Evolutionary conservation across 2,888 invertebrate genomes (phyloP).

Genomic region (Fragum whitleyi): DNA sequence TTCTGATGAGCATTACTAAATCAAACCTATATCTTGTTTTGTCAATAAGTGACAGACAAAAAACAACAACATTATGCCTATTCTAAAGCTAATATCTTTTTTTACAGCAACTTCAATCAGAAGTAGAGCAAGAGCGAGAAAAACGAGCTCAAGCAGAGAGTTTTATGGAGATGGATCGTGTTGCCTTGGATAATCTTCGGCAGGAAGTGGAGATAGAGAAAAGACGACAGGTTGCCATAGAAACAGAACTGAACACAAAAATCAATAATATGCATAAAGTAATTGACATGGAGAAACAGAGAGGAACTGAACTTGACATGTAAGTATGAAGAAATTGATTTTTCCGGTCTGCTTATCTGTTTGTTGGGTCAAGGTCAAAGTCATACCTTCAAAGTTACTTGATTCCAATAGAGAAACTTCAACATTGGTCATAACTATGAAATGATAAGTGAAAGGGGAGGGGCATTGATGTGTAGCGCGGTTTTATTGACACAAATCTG

Average conservation of each 20-base stretch:
- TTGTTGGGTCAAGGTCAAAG: background rate
- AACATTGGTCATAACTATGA: too few relatives aligned
- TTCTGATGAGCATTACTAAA: too few relatives aligned
- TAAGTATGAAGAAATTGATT: slow-evolving; percentile 26
- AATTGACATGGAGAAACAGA: slow-evolving; percentile 63
- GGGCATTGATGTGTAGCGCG: too few relatives aligned
- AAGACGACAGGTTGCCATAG: slow-evolving; percentile 65
- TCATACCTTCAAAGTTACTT: too few relatives aligned
- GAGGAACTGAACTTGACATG: slow-evolving; percentile 59
- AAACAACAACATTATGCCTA: too few relatives aligned
- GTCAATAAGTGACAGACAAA: too few relatives aligned
- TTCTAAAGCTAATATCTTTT: too few relatives aligned
- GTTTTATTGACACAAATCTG: too few relatives aligned
- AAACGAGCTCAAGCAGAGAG: slow-evolving; percentile 68
- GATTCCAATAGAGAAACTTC: too few relatives aligned
- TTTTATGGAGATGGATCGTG: slow-evolving; percentile 72
- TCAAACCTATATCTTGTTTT: too few relatives aligned
- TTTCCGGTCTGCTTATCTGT: too few relatives aligned
- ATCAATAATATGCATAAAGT: slow-evolving; percentile 60
- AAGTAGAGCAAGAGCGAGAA: slow-evolving; percentile 76
- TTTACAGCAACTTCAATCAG: slow-evolving; percentile 72
- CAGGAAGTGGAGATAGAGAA: slow-evolving; percentile 76
- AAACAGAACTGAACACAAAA: slow-evolving; percentile 64
- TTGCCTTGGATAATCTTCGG: slow-evolving; percentile 67
- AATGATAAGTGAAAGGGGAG: too few relatives aligned